phyloP scores from a whole-genome alignment of 2,888 invertebrate genomes.

The Alentia gelatinosa region DNA sequence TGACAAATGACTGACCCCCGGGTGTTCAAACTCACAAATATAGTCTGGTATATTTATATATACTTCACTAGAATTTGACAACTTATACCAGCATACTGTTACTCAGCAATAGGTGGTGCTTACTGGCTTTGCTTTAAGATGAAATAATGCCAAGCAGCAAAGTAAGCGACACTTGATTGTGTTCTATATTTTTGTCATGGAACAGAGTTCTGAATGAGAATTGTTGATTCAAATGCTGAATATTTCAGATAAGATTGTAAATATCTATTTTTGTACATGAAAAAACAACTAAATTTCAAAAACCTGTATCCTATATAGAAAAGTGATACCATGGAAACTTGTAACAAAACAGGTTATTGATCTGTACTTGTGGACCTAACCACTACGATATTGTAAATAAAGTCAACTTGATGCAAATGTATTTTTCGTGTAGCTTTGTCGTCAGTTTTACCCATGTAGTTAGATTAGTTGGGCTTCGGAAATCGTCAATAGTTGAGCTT shows the following conservation, averaged over 20 bases:
- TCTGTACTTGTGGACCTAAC: not conserved
- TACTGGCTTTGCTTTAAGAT: not conserved
- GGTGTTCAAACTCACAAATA: no score
- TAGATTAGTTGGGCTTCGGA: not conserved
- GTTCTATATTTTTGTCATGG: not conserved
- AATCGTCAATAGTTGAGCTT: no score
- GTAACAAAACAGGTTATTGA: not conserved
- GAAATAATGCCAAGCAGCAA: not conserved
- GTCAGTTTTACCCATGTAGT: not conserved
- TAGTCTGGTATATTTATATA: no score
- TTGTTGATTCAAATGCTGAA: not conserved
- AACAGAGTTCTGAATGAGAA: not conserved
- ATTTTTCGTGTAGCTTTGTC: not conserved
- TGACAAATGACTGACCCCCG: not conserved
- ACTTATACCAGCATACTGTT: not conserved
- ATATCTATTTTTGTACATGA: slow-evolving; percentile 36
- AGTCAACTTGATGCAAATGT: not conserved
- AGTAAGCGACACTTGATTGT: not conserved
- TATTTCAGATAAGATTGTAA: not conserved
- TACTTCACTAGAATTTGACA: not conserved
- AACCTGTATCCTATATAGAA: not conserved
- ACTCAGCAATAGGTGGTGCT: not conserved
- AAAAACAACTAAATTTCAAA: not conserved
- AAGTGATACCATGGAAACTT: not conserved
- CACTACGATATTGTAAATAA: not conserved